Evolutionary conservation across 2,113 vertebrate genomes (phyloP).

Genomic region (Propithecus coquereli): DNA sequence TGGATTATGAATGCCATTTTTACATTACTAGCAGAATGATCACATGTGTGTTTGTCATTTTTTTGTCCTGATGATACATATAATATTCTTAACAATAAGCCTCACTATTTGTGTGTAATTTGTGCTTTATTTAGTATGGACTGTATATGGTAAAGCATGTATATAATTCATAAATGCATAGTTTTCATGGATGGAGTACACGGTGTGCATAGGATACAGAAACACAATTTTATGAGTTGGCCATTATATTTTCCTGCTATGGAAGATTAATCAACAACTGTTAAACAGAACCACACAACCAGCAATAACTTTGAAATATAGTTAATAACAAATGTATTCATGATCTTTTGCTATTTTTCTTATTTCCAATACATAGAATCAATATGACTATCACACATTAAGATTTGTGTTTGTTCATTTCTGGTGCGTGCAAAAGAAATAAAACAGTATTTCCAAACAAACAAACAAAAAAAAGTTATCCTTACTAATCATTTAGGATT

Average conservation of each 20-base stretch:
- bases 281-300: not conserved
- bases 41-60: not conserved
- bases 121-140: not conserved
- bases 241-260: conserved; percentile 6
- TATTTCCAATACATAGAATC: conserved; percentile 50
- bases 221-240: conserved; percentile 10
- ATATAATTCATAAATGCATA: not conserved
- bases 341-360: conserved; percentile 18
- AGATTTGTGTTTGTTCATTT: conserved; percentile 46
- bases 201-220: not conserved
- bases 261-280: conserved; percentile 35
- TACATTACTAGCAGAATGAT: not conserved
- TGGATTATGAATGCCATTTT: not conserved
- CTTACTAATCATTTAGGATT: not conserved
- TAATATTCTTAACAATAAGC: not conserved
- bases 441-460: conserved; percentile 6
- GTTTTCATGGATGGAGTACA: not conserved
- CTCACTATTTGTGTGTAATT: not conserved
- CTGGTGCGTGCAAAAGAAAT: conserved; percentile 11
- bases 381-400: not conserved
- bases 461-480: not conserved
- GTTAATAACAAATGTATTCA: not conserved
- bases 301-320: conserved; percentile 44
- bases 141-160: not conserved
- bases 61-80: not conserved